Base-by-base conservation (phyloP, 2,797 vertebrate species). In the Schizopygopsis pylzovi region DNA sequence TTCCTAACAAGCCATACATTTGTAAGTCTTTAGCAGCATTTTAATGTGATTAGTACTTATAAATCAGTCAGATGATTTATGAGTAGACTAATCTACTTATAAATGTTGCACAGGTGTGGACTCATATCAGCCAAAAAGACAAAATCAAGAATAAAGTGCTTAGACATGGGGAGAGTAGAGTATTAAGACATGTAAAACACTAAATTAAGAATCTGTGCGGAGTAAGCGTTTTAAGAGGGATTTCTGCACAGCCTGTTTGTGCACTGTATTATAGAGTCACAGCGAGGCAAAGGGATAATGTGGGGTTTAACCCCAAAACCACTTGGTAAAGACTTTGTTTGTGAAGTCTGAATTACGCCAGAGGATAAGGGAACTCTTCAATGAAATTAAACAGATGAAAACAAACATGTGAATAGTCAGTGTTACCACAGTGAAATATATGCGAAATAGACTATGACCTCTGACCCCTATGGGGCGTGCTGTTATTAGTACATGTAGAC, bases 211-310 rank as follows among this genome's bases (percentile, higher is more conserved):
- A 95, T 96, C 93, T 96, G 92, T 93, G 88, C 78, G 90, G 93
- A 94, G 92, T 97, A 97, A 97, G 96, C 96, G 95, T 95, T 95
- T 96, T 91, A 93, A 95, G 93, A 93, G 87, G 96, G 96, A 95
- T 96, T 96, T 96, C 95, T 96, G 94, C 91, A 88, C 92, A 86
- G 92, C 91, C 91, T 94, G 92, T 92, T 93, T 95, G 95, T 93
- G 94, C 92, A 89, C 88, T 77, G 93, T 90, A 95, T 97, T 97
- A 97, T 91, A 92, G 90, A 95, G 96, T 96, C 96, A 96, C 94
- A 89, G 91, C 93, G 95, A 96, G 96, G 96, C 94, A 90, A 97
- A 95, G 92, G 94, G 94, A 94, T 94, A 92, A 97, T 93, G 91
- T 88, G 92, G 89, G 95, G 91, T 90, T 95, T 96, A 97, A 96